Evolutionary conservation across 2,888 invertebrate species (phyloP).

Genomic region (Tinea semifulvella): DNA sequence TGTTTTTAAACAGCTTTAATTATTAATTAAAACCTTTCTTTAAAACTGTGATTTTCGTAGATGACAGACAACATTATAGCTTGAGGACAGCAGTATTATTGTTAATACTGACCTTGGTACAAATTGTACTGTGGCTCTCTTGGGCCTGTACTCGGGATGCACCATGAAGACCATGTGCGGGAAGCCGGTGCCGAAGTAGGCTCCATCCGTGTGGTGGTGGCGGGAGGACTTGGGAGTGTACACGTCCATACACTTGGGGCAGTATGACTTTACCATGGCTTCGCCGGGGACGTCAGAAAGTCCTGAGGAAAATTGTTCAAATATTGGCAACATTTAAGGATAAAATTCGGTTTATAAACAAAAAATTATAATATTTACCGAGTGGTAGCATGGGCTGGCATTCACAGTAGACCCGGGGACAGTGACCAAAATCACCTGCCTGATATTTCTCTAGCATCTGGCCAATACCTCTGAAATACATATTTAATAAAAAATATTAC

Average conservation of each 20-base stretch:
- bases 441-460: slow-evolving; percentile 99
- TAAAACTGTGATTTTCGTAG: too few relatives aligned
- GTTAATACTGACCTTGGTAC: slow-evolving; percentile 89
- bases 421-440: slow-evolving; percentile 97
- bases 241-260: slow-evolving; percentile 99
- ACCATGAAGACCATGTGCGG: slow-evolving; percentile 99
- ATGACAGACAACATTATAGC: too few relatives aligned
- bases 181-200: slow-evolving; percentile 99
- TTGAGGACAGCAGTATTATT: too few relatives aligned
- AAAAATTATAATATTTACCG: slow-evolving; percentile 77
- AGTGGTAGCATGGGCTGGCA: slow-evolving; percentile 97
- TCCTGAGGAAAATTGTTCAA: too few relatives aligned
- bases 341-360: too few relatives aligned
- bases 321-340: too few relatives aligned
- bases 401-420: slow-evolving; percentile 99
- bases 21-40: too few relatives aligned
- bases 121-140: slow-evolving; percentile 95
- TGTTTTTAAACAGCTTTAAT: too few relatives aligned
- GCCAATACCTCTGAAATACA: slow-evolving; percentile 82
- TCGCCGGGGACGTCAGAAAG: slow-evolving; percentile 98
- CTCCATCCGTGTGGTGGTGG: slow-evolving; percentile 98
- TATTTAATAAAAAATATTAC: too few relatives aligned
- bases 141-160: slow-evolving; percentile 98
- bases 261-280: slow-evolving; percentile 99
- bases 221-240: slow-evolving; percentile 98